Evolutionary conservation across 2,113 vertebrate genomes (phyloP).

Genomic region (Percina caprodes): DNA sequence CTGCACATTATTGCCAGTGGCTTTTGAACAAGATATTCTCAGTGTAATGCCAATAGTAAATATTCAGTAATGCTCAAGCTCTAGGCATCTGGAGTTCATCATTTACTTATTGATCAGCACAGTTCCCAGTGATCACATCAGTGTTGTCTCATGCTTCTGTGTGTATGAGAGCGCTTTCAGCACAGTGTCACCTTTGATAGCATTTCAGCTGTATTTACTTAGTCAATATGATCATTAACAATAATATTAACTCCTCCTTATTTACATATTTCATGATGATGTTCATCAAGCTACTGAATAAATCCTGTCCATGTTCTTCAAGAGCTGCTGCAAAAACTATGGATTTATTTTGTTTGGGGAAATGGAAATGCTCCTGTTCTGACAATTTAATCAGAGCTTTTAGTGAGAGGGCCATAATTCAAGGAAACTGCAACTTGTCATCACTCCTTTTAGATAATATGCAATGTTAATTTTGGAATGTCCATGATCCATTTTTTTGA

Average conservation of each 20-base stretch:
- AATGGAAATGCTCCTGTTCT: neutral
- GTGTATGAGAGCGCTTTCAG: slow-evolving; percentile 32
- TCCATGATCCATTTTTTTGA: neutral
- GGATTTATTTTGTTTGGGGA: neutral
- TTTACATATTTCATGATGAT: slow-evolving; percentile 31
- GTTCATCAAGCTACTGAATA: slow-evolving; percentile 22
- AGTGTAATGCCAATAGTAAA: slow-evolving; percentile 33
- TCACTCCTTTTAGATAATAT: neutral
- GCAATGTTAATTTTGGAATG: neutral
- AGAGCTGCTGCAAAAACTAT: neutral
- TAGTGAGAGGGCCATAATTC: neutral
- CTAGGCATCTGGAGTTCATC: slow-evolving; percentile 43
- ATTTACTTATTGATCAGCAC: slow-evolving; percentile 56
- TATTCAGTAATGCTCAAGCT: slow-evolving; percentile 36
- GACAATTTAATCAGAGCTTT: slow-evolving; percentile 18
- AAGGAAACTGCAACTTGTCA: neutral
- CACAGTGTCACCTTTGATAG: slow-evolving; percentile 7
- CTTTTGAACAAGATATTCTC: slow-evolving; percentile 43
- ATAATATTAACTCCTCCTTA: slow-evolving; percentile 16
- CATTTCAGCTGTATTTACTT: slow-evolving; percentile 24
- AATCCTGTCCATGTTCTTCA: neutral
- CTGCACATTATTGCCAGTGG: slow-evolving; percentile 59
- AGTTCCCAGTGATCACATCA: slow-evolving; percentile 21
- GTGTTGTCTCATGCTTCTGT: slow-evolving; percentile 26
- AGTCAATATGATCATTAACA: slow-evolving; percentile 37